Base-by-base conservation (phyloP, 2,113 vertebrate genomes). In the Ictidomys tridecemlineatus region DNA sequence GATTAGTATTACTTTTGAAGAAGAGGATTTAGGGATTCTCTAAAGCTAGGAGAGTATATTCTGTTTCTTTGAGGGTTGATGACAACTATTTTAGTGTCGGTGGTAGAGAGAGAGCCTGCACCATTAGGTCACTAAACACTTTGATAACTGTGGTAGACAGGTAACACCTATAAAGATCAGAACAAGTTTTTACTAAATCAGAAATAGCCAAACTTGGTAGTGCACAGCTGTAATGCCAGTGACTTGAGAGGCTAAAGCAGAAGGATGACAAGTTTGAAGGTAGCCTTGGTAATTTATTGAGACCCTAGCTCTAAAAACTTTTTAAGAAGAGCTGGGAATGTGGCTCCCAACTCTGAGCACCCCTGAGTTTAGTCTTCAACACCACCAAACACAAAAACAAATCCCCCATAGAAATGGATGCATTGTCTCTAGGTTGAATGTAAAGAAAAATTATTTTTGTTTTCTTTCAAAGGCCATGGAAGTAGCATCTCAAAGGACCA, bases 381-480 rank as follows among this genome's bases (percentile, higher is more conserved):
- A 58, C 18, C 20, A 58, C 20, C 56, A 58, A 22, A 58, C 4
- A 53, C 51, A 17, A 16, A 53, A 53, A 53, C 4, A 58, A 51
- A 51, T 51, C 12, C 48, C 12, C 12, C 56, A 18, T 8, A 45
- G 58, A 82, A 63, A 26, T 37, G 92, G 63, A 65, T 84, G 32
- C 67, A 11, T 80, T 51, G 67, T 87, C 56, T 56, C 3, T 70
- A 76, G 28, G 8, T 65, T 0, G 34, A 95, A 94, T 94, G 22
- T 90, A 30, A 94, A 94, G 89, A 77, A 61, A 79, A 89, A 26
- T 97, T 91, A 94, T 39, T 89, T 95, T 93, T 82, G 56, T 86
- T 98, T 5, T 98, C 9, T 97, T 96, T 91, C 85, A 97, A 94
- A 99, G 99, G 99, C 99, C 53, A 99, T 99, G 99, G 99, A 99